These are phyloP conservation scores for Tenthredo livida DNA, from an alignment of 2,888 invertebrate species.

Conservation along the genomic window DNA sequence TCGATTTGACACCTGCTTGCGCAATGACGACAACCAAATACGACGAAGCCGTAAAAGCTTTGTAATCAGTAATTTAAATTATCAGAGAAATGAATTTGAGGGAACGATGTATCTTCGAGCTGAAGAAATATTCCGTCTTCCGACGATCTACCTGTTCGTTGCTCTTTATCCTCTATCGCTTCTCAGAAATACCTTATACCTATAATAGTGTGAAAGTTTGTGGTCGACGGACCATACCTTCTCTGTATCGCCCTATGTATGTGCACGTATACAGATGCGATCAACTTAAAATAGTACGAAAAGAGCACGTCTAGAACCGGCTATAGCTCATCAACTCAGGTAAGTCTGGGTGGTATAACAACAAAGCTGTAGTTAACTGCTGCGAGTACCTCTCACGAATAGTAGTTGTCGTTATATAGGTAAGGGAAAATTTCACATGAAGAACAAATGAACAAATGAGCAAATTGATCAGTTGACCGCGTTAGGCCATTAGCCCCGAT, in stretches of 20 bases:
- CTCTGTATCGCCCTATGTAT: background rate
- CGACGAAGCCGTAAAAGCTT: too few relatives aligned
- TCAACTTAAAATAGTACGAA: background rate
- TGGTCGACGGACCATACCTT: background rate
- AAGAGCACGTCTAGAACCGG: background rate
- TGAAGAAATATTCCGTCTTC: background rate
- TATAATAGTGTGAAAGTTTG: constrained; percentile 5
- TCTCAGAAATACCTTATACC: background rate
- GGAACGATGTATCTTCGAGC: background rate
- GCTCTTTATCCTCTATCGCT: constrained; percentile 3
- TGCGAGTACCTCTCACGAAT: constrained; percentile 2
- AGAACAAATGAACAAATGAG: constrained; percentile 21
- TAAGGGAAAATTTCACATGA: constrained; percentile 1
- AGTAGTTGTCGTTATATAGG: background rate
- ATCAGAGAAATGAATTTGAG: background rate
- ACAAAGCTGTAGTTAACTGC: background rate
- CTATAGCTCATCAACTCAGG: constrained; percentile 29
- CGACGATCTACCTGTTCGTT: constrained; percentile 1
- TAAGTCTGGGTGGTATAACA: background rate
- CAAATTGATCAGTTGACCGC: constrained; percentile 30
- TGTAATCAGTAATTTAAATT: background rate
- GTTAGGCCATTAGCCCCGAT: constrained; percentile 31
- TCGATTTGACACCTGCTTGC: background rate
- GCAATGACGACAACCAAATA: background rate
- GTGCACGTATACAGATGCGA: background rate